Evolutionary conservation across 2,888 invertebrate genomes (phyloP).

Genomic region (Apodemia zela): DNA sequence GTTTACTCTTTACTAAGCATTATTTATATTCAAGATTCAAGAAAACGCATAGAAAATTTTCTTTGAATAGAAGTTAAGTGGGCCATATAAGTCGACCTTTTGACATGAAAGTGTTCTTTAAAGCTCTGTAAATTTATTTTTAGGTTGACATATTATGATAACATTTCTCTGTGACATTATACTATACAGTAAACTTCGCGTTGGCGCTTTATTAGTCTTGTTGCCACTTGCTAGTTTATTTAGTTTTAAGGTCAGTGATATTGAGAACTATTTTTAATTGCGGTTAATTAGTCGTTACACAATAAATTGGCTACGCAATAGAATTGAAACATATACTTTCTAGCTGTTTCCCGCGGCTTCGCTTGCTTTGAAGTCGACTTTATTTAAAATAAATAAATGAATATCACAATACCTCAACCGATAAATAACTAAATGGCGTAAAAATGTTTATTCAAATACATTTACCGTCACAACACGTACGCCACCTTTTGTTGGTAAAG

Average conservation of each 20-base stretch:
- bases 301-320: slow-evolving; percentile 1
- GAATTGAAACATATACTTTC: not conserved
- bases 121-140: not conserved
- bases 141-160: not conserved
- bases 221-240: not conserved
- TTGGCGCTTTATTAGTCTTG: not conserved
- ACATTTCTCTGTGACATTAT: not conserved
- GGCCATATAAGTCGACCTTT: slow-evolving; percentile 4
- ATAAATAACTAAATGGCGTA: too few species aligned
- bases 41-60: slow-evolving; percentile 8
- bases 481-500: too few species aligned
- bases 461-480: too few species aligned
- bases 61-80: not conserved
- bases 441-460: too few species aligned
- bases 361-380: not conserved
- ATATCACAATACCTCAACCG: too few species aligned
- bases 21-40: not conserved
- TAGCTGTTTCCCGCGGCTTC: not conserved
- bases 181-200: not conserved
- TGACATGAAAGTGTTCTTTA: slow-evolving; percentile 13
- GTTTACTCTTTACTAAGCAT: not conserved
- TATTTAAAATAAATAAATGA: too few species aligned
- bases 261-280: slow-evolving; percentile 1
- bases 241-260: not conserved
- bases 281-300: not conserved